Evolutionary conservation across 2,888 invertebrate species (phyloP), one percentile per base, ranked within the genome.

Genomic region (Pristionchus exspectatus): DNA sequence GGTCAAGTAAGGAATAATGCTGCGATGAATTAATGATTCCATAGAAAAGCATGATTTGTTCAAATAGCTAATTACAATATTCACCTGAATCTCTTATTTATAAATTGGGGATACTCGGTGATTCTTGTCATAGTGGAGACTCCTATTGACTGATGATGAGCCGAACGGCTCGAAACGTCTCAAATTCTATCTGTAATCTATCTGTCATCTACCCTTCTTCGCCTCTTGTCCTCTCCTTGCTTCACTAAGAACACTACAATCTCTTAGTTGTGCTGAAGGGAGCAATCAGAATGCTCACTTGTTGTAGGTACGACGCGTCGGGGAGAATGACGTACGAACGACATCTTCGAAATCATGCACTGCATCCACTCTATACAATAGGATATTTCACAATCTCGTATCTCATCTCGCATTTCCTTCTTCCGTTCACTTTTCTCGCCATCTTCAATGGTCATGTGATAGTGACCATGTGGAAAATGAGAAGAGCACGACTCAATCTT

Each of bases 391-490:
- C 72, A 18, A 74, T 91, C 30, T 90, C 93, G 30, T 95, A 94
- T 89, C 92, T 95, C 72, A 85, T 95, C 66, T 94, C 94, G n/a
- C 95, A 95, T 84, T 95, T 95, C 87, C 90, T 93, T 74, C 90
- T 95, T 59, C 95, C 95, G 16, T 95, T 95, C 90, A 91, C 93
- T 2, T 87, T 94, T 30, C 92, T 95, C 90, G 92, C 94, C 66
- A 90, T 93, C 54, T 90, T 94, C 74, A 95, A 95, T 90, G 93
- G 93, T 16, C 92, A 92, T 88, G 93, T 93, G 2, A 93, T 93
- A 59, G 90, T 92, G 38, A 50, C 91, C 16, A 95, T 94, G 91
- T 93, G 94, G 89, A 91, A 90, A 56, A 86, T 93, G 38, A 91
- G 94, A 69, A 89, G 92, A 69, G 93, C 92, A 50, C 90, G 94